These are phyloP conservation scores for Eilema griseolum DNA, from an alignment of 2,888 invertebrate species.

Conservation along the genomic window DNA sequence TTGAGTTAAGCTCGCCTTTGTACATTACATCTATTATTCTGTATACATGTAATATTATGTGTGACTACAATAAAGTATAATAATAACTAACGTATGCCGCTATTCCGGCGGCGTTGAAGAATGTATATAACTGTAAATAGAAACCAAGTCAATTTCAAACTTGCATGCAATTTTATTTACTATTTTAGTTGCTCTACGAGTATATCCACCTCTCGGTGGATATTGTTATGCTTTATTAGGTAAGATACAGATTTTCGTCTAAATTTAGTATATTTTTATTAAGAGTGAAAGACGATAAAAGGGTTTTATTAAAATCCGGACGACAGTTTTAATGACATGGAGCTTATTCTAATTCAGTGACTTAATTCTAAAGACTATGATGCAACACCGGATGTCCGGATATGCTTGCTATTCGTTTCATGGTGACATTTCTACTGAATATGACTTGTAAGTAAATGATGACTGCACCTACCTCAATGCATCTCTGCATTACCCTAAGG, in stretches of 20 bases:
- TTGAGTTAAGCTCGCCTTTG: too few relatives aligned
- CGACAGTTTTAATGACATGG: neutral
- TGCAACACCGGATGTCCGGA: conserved; percentile 1
- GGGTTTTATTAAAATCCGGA: too few relatives aligned
- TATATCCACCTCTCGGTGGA: conserved; percentile 41
- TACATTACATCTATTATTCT: too few relatives aligned
- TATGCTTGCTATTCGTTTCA: neutral
- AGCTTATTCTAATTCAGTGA: neutral
- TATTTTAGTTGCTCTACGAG: conserved; percentile 53
- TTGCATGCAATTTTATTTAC: conserved; percentile 39
- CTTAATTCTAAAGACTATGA: conserved; percentile 6
- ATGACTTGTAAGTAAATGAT: conserved; percentile 3
- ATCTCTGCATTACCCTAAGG: too few relatives aligned
- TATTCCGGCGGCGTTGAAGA: neutral
- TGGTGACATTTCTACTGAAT: neutral
- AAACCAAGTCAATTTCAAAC: conserved; percentile 35
- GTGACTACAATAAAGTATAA: too few relatives aligned
- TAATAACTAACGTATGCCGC: conserved; percentile 1
- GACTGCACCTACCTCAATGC: too few relatives aligned
- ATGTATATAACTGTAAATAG: conserved; percentile 17
- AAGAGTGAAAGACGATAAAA: too few relatives aligned
- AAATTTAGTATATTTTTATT: too few relatives aligned
- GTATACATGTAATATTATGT: too few relatives aligned
- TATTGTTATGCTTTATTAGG: conserved; percentile 35
- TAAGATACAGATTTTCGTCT: neutral